Evolutionary conservation across 2,113 vertebrate genomes (phyloP).

Genomic region (Todiramphus chloris): DNA sequence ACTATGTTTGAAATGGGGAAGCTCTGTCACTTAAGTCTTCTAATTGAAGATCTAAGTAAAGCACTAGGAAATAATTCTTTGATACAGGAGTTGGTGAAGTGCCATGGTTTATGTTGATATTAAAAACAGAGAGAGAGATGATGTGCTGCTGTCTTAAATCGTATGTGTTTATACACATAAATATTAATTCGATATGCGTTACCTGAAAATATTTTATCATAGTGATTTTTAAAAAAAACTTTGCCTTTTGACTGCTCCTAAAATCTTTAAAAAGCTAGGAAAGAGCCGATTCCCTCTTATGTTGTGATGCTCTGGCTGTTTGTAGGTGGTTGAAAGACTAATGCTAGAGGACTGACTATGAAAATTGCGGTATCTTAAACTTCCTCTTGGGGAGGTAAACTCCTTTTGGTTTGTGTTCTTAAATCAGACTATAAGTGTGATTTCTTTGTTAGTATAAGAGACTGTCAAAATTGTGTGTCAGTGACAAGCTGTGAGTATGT

Average conservation of each 20-base stretch:
- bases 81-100: not conserved
- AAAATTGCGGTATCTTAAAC: not conserved
- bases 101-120: not conserved
- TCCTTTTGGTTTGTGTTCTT: not conserved
- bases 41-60: not conserved
- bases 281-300: not conserved
- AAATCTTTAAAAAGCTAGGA: not conserved
- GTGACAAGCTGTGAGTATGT: not conserved
- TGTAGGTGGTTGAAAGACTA: not conserved
- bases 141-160: not conserved
- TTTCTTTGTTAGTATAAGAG: not conserved
- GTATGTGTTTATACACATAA: not conserved
- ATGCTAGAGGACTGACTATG: not conserved
- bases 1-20: not conserved
- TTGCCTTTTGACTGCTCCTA: not conserved
- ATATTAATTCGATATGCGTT: not conserved
- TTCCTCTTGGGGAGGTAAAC: not conserved
- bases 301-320: not conserved
- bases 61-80: not conserved
- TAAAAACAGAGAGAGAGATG: not conserved
- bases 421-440: not conserved
- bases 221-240: not conserved
- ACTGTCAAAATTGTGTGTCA: not conserved
- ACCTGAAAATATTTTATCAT: not conserved
- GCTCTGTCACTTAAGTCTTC: not conserved